Evolutionary conservation across 2,113 vertebrate genomes (phyloP), one percentile per base, ranked within the genome.

Genomic region (Nothobranchius furzeri): DNA sequence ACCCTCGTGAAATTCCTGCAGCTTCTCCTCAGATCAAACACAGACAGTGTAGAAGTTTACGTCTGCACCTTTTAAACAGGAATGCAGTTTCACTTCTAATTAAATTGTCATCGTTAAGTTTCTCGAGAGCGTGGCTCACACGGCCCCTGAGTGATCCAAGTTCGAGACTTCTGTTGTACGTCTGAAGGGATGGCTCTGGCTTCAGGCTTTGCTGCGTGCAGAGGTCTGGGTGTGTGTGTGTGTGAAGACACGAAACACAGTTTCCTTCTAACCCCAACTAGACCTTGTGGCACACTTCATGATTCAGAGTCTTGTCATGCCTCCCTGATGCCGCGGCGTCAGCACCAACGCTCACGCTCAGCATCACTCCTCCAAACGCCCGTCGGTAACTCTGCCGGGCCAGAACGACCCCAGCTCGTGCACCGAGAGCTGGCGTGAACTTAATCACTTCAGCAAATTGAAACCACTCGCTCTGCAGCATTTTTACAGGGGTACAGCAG

Each of bases 401-500:
- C 92, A 92, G 94, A 94, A 95, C 94, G 94, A 95, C 94, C 94
- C 92, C 88, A 90, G 89, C 90, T 92, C 92, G 93, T 93, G 93
- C 87, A 91, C 92, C 89, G 93, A 94, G 93, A 93, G 94, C 93
- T 93, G 91, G 88, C 91, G 91, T 93, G 86, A 72, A 95, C 95
- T 95, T 95, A 95, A 96, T 96, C 95, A 95, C 92, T 93, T 92
- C 88, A 90, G 94, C 94, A 96, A 97, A 96, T 95, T 95, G 94
- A 94, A 96, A 95, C 93, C 93, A 95, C 92, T 96, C 91, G 93
- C 89, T 93, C 83, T 74, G 89, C 89, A 87, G 84, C 91, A 87
- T 90, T 93, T 94, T 95, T 94, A 94, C 94, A 94, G 93, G 90
- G 79, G 79, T 55, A 71, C 88, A 91, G 93, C 91, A 90, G 88